Conservation (phyloP, 2,888 invertebrate genomes). For the Volucella inflata region DNA sequence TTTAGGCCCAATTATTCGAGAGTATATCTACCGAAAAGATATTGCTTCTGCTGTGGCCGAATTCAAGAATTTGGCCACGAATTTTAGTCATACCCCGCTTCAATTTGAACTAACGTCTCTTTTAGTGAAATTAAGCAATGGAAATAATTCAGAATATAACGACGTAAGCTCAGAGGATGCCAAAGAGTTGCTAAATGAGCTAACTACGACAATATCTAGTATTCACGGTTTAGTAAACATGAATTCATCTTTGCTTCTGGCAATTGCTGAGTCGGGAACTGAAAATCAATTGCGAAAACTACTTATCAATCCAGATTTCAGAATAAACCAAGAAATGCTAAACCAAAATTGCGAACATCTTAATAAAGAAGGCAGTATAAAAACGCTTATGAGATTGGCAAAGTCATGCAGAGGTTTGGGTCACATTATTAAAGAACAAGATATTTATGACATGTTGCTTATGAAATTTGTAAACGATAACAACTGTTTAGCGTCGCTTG, state of each 20-base stretch:
- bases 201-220: constrained; percentile 80
- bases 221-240: constrained; percentile 84
- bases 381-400: constrained; percentile 80
- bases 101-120: constrained; percentile 86
- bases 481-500: constrained; percentile 80
- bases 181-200: constrained; percentile 81
- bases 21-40: constrained; percentile 85
- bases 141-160: constrained; percentile 75
- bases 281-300: constrained; percentile 84
- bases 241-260: constrained; percentile 83
- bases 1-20: constrained; percentile 87
- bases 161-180: constrained; percentile 78
- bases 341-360: constrained; percentile 85
- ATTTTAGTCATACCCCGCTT: constrained; percentile 87
- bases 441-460: constrained; percentile 81
- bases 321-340: constrained; percentile 85
- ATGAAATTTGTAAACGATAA: constrained; percentile 80
- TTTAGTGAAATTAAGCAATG: constrained; percentile 81
- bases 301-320: constrained; percentile 85
- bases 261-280: constrained; percentile 84
- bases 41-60: constrained; percentile 84
- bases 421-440: constrained; percentile 81
- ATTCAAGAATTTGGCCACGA: constrained; percentile 84
- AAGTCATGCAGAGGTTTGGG: constrained; percentile 80
- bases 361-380: constrained; percentile 80